phyloP scores from a whole-genome alignment of 2,113 vertebrate species.

The Setophaga coronata region DNA sequence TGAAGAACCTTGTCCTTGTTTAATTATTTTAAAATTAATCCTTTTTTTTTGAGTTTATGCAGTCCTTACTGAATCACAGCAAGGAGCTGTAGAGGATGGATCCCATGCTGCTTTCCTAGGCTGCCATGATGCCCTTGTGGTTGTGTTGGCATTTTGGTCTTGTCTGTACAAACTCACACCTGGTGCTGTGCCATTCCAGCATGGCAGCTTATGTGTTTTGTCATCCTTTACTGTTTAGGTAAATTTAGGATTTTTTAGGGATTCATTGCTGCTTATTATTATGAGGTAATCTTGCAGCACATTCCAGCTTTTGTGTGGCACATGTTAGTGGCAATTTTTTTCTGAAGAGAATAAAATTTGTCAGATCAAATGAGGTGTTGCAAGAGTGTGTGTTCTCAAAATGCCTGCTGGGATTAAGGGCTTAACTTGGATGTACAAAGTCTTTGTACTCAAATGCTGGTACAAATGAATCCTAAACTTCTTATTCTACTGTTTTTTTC shows the following conservation, averaged over 20 bases:
- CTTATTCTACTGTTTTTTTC: background rate
- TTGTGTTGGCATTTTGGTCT: background rate
- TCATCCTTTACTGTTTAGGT: background rate
- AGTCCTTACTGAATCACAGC: background rate
- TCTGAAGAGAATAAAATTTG: background rate
- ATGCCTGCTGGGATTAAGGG: background rate
- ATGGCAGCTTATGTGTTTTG: background rate
- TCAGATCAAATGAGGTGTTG: background rate
- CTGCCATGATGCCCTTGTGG: background rate
- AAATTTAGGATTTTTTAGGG: background rate
- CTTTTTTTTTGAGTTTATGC: background rate
- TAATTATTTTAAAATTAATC: background rate
- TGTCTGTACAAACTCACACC: background rate
- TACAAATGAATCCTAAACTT: background rate
- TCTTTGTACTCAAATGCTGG: background rate
- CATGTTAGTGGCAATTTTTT: background rate
- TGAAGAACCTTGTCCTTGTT: background rate
- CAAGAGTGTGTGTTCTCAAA: background rate
- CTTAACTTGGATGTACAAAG: background rate
- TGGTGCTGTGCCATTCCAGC: background rate
- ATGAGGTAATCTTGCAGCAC: background rate
- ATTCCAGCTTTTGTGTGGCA: background rate
- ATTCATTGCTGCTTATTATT: background rate
- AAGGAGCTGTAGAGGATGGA: background rate
- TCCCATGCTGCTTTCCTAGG: background rate